Base-by-base conservation (phyloP, 2,113 vertebrate species). In the Centropristis striata region DNA sequence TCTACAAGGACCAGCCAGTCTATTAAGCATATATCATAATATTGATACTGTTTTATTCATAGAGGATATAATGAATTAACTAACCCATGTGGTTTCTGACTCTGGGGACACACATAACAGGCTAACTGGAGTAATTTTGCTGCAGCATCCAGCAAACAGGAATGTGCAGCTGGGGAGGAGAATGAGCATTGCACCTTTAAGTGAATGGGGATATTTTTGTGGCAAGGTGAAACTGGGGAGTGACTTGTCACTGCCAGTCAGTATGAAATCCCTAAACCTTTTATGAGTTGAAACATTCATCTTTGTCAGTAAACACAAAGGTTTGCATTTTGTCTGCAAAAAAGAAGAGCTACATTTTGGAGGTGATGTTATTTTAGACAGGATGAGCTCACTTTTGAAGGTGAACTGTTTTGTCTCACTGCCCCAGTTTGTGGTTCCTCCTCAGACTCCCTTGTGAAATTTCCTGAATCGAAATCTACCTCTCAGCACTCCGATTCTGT, bases 371-470 rank as follows among this genome's bases (percentile, higher is more conserved):
- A 57, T 13, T 46, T 5, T 53, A 25, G 37, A 42, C 32, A 42
- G 57, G 77, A 69, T 63, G 53, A 71, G 60, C 58, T 68, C 15
- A 59, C 55, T 71, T 71, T 81, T 88, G 53, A 91, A 88, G 86
- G 79, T 87, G 84, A 87, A 84, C 79, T 76, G 49, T 50, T 84
- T 50, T 23, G 49, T 68, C 60, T 88, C 71, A 79, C 77, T 92
- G 89, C 42, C 81, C 82, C 72, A 88, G 61, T 86, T 91, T 80
- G 51, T 65, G 57, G 21, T 44, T 88, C 51, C 67, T 75, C 50
- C 55, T 78, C 82, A 88, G 87, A 89, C 86, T 89, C 86, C 76
- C 84, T 14, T 71, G 58, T 81, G 87, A 71, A 66, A 85, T 87
- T 70, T 46, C 53, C 32, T 57, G 54, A 60, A 87, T 88, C 1